Evolutionary conservation across 2,797 vertebrate species (phyloP), one percentile per base, ranked within the genome.

Genomic region (Trachops cirrhosus): DNA sequence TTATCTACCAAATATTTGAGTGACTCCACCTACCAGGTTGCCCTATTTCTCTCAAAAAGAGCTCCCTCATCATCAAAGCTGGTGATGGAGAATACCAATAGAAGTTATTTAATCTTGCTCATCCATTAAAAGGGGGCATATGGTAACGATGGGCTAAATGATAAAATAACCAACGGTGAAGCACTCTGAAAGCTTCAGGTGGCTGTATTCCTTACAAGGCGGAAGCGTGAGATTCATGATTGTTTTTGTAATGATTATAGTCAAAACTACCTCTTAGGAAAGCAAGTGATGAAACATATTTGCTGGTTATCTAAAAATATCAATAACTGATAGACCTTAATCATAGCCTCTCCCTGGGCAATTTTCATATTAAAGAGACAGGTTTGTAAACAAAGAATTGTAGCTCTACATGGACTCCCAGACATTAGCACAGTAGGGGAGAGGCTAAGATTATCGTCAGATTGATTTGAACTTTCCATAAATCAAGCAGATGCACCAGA

Each of bases 231-330:
- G 75, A 84, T 71, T 9, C 57, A 52, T 64, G 37, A 6, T 52
- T 70, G 22, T 59, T 84, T 91, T 32, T 74, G n/a, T 92, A 70
- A 82, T 21, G 44, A 52, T 48, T 57, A 16, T 59, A 26, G 57
- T 94, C 39, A 75, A 62, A 89, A 90, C 68, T 80, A 75, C 5
- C 37, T 75, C 41, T 78, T 75, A 92, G 71, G 59, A 92, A 91
- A 83, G 29, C 10, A 74, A 70, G 37, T 87, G 68, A 73, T 75
- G 68, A 90, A 87, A 86, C 18, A 15, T 29, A 59, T 46, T 83
- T 15, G 46, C 4, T 82, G 5, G 21, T 68, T 87, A 94, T 68
- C 64, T 84, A 71, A 48, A 91, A 83, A 54, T 74, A 80, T 80
- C 84, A 85, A 19, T 68, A 59, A 34, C 54, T 77, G 89, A 89